These are phyloP conservation scores for Cinclus mexicanus DNA, from an alignment of 2,113 vertebrate genomes.

Conservation along the genomic window DNA sequence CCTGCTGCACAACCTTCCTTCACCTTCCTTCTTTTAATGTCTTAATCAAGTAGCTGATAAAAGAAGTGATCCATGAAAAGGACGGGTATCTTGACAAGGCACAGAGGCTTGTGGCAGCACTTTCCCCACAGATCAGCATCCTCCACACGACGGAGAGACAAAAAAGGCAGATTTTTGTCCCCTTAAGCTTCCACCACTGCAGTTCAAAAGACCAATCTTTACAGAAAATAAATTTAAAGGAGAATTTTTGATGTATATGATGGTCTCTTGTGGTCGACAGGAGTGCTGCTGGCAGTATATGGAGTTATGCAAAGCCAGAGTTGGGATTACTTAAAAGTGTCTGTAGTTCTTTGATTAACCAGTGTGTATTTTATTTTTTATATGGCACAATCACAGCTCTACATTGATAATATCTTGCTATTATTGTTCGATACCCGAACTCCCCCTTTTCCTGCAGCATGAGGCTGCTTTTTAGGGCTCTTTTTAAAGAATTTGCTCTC, in stretches of 20 bases:
- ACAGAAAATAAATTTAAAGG: constrained; percentile 85
- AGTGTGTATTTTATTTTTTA: constrained; percentile 80
- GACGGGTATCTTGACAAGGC: constrained; percentile 65
- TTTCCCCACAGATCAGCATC: constrained; percentile 59
- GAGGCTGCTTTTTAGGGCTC: constrained; percentile 24
- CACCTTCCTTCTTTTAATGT: constrained; percentile 76
- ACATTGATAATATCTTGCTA: constrained; percentile 70
- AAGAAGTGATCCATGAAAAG: constrained; percentile 74
- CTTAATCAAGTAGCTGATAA: constrained; percentile 78
- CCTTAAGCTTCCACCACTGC: constrained; percentile 76
- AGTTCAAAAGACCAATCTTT: constrained; percentile 85
- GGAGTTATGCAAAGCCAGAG: constrained; percentile 78
- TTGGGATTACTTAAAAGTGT: constrained; percentile 80
- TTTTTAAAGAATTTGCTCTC: background rate
- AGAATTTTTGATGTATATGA: constrained; percentile 83
- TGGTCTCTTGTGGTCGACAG: constrained; percentile 77
- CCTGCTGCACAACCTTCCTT: constrained; percentile 67
- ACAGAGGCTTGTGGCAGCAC: constrained; percentile 54
- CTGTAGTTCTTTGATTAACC: constrained; percentile 81
- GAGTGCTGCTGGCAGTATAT: constrained; percentile 71
- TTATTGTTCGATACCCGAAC: constrained; percentile 59
- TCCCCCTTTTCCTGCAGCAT: constrained; percentile 40
- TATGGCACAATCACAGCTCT: constrained; percentile 75
- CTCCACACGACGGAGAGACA: constrained; percentile 46
- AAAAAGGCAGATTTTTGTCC: constrained; percentile 78